phyloP scores from a whole-genome alignment of 2,888 invertebrate genomes.

The Plagodis dolabraria region DNA sequence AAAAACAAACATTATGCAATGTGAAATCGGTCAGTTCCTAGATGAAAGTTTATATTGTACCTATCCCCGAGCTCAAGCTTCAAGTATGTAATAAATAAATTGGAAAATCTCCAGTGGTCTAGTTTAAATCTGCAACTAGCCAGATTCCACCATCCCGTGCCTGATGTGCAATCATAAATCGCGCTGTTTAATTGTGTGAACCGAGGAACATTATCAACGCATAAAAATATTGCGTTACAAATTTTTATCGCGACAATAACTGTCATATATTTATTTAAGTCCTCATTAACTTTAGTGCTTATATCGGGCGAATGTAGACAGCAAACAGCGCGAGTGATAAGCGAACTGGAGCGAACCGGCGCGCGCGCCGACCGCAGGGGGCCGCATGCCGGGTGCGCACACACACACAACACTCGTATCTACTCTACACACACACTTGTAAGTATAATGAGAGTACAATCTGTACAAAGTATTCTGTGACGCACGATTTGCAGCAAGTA shows the following conservation, averaged over 20 bases:
- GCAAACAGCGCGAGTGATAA: conserved; percentile 62
- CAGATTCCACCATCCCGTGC: conserved; percentile 1
- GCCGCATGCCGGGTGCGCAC: conserved; percentile 70
- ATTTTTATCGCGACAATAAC: conserved; percentile 26
- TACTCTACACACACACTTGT: conserved; percentile 30
- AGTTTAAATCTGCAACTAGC: conserved; percentile 18
- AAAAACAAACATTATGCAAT: too few relatives aligned
- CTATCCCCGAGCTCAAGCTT: too few relatives aligned
- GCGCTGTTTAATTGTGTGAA: not conserved
- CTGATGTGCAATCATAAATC: not conserved
- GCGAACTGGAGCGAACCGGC: conserved; percentile 69
- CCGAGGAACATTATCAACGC: conserved; percentile 1
- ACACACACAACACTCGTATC: conserved; percentile 26
- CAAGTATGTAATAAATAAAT: not conserved
- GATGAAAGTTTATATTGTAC: too few relatives aligned
- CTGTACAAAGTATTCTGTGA: conserved; percentile 59
- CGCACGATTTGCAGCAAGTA: conserved; percentile 35
- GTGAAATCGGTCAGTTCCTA: too few relatives aligned
- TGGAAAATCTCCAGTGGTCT: conserved; percentile 5
- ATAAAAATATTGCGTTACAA: conserved; percentile 19
- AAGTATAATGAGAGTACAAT: conserved; percentile 59
- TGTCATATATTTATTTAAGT: conserved; percentile 55
- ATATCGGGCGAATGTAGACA: conserved; percentile 58
- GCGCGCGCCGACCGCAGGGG: conserved; percentile 70
- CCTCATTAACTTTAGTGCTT: conserved; percentile 54